These are phyloP conservation scores for Sphaerodactylus townsendi DNA, from an alignment of 2,113 vertebrate genomes.

Conservation along the genomic window DNA sequence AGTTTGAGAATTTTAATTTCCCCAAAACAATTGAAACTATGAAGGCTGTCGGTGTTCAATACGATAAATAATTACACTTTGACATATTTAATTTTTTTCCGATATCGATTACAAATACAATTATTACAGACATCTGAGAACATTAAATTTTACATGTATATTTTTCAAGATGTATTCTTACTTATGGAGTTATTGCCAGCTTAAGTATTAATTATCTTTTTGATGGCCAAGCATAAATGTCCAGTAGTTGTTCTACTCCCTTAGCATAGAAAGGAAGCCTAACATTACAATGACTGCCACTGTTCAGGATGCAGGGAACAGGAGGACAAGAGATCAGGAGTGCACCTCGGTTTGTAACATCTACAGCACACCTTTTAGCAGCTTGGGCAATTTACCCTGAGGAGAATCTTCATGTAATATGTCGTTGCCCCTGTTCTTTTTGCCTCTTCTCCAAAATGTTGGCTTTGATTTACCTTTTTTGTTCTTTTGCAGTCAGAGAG, in stretches of 20 bases:
- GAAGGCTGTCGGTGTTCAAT: neutral
- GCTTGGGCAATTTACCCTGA: neutral
- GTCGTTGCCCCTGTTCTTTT: neutral
- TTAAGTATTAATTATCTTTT: neutral
- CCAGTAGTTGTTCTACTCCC: neutral
- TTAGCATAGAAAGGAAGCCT: neutral
- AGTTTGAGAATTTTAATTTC: neutral
- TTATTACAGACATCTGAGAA: neutral
- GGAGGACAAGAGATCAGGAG: neutral
- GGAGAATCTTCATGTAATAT: neutral
- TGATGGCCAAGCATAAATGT: neutral
- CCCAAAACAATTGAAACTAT: neutral
- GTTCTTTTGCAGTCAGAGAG: constrained; percentile 79
- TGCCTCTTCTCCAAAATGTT: neutral
- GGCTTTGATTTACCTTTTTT: constrained; percentile 10
- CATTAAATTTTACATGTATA: neutral
- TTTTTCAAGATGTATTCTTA: neutral
- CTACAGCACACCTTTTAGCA: neutral
- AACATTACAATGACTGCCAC: neutral
- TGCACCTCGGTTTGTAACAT: neutral
- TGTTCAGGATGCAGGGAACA: neutral
- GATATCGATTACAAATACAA: neutral
- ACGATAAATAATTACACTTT: neutral
- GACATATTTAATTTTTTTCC: neutral
- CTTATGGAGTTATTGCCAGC: neutral